Evolutionary conservation across 2,797 vertebrate species (phyloP), one percentile per base, ranked within the genome.

Genomic region (Galago senegalensis): DNA sequence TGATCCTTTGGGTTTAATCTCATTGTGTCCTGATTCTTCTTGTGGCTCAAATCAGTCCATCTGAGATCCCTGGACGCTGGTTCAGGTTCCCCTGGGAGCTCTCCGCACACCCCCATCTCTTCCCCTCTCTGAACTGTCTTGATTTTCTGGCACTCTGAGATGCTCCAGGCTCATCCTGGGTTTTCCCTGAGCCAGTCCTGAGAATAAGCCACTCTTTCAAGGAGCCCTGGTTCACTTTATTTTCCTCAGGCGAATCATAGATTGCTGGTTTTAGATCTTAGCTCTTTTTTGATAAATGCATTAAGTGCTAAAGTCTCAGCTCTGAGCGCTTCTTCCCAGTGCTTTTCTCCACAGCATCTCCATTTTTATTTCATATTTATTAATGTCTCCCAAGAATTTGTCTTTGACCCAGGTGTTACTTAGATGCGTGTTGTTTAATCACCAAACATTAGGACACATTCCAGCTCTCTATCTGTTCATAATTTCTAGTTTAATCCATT

Each of bases 61-160:
- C 34, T 46, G 34, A 40, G 56, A 16, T 23, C 23, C 2, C 7
- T 21, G 18, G 53, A 6, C 37, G 31, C 21, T 60, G 9, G 37
- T 14, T 61, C 53, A 14, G 37, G 5, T 49, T 72, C 53, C 34
- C 17, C 40, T 21, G 29, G 18, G 6, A 27, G 23, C 21, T n/a
- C 3, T 21, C 11, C 40, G 63, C 14, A 7, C 0, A 2, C 5
- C 63, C 31, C 14, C 2, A 10, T 23, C 29, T 20, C 18, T 4
- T 29, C 9, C 11, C 37, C 40, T 29, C 67, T 10, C 11, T 1
- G 2, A 7, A 56, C 10, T 12, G 11, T 34, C 61, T 65, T 67
- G 21, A 77, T 21, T 27, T 67, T 37, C n/a, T 9, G 23, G 25
- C 25, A 29, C n/a, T 40, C 31, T 40, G 27, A 37, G 43, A 5